Conservation (phyloP, 2,797 vertebrate genomes). For the Cephalopachus bancanus region DNA sequence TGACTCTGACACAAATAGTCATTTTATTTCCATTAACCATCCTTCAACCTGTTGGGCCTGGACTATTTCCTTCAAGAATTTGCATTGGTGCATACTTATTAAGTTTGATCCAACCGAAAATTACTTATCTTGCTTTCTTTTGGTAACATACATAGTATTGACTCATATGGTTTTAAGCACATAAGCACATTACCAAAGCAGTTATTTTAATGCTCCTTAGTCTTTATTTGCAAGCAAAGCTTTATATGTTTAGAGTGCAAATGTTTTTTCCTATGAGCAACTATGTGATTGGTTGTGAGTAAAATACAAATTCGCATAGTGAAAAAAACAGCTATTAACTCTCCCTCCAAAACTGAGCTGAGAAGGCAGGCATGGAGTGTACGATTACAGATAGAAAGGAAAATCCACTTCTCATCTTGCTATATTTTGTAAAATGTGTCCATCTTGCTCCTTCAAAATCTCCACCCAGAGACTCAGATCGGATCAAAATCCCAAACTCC, state of each 20-base stretch:
- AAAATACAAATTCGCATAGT: constrained; percentile 14
- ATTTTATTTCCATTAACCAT: constrained; percentile 67
- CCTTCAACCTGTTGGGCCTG: neutral
- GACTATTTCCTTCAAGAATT: constrained; percentile 58
- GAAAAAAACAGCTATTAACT: neutral
- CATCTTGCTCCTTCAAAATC: neutral
- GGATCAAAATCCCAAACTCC: neutral
- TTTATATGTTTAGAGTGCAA: constrained; percentile 28
- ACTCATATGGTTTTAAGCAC: constrained; percentile 18
- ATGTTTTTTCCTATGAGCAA: constrained; percentile 49
- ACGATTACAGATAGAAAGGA: neutral
- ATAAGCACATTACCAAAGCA: neutral
- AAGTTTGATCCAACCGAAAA: neutral
- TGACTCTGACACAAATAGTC: constrained; percentile 54
- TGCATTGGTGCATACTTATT: constrained; percentile 41
- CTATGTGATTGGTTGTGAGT: neutral
- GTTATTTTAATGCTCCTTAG: constrained; percentile 14
- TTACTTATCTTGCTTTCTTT: constrained; percentile 44
- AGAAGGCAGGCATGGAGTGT: neutral
- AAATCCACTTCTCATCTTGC: neutral
- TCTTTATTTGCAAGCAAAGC: constrained; percentile 18
- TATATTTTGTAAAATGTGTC: neutral
- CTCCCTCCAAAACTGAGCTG: neutral
- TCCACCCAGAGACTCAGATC: neutral
- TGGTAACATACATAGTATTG: constrained; percentile 64